Conservation (phyloP, 2,888 invertebrate species). For the Xanthostigma xanthostigma region DNA sequence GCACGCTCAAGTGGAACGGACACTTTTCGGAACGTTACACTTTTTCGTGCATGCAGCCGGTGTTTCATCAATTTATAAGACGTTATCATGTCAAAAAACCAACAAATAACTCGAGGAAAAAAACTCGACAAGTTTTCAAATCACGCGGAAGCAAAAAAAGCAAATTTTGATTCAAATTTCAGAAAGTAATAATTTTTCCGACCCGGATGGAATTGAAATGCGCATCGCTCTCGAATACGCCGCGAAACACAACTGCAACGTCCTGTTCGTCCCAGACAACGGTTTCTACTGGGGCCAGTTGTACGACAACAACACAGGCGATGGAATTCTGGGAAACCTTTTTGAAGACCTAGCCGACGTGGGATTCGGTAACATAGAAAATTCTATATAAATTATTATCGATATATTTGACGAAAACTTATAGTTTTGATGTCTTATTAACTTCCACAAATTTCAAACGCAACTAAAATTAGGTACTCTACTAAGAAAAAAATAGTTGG, state of each 20-base stretch:
- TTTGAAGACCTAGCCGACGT: conserved; percentile 44
- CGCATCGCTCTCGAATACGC: conserved; percentile 34
- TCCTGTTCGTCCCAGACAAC: conserved; percentile 33
- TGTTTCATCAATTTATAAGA: too few relatives aligned
- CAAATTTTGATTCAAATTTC: too few relatives aligned
- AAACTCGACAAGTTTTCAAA: conserved; percentile 10
- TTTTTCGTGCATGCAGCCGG: too few relatives aligned
- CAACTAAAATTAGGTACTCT: background rate
- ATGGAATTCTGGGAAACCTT: conserved; percentile 47
- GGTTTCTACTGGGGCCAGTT: conserved; percentile 49
- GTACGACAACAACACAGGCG: conserved; percentile 46
- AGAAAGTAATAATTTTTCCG: background rate
- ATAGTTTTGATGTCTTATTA: too few relatives aligned
- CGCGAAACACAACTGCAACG: conserved; percentile 30
- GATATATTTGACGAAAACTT: too few relatives aligned
- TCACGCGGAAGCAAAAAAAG: too few relatives aligned
- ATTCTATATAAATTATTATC: too few relatives aligned
- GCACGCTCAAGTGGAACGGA: too few relatives aligned
- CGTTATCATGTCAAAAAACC: too few relatives aligned
- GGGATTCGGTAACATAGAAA: conserved; percentile 33
- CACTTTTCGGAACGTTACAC: too few relatives aligned
- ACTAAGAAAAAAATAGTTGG: too few relatives aligned
- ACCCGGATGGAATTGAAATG: conserved; percentile 39
- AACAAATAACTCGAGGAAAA: conserved; percentile 19
- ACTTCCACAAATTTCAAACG: too few relatives aligned